Percentiles rank a stretch among this genome's conserved stretches.
Conservation (phyloP, 2,888 invertebrate genomes). For the Ichneumon xanthorius region DNA sequence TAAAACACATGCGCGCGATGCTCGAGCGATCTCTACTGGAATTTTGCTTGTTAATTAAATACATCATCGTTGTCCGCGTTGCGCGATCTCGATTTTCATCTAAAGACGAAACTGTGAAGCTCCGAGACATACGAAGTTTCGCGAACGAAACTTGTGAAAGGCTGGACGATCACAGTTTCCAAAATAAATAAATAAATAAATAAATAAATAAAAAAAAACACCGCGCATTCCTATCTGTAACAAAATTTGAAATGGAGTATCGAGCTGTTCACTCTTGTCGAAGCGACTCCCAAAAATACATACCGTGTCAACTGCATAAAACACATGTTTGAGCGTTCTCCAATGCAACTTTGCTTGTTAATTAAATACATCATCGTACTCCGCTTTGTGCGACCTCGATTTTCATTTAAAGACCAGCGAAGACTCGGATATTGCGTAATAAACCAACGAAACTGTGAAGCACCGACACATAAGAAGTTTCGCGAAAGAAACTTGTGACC, state of each 20-base stretch:
- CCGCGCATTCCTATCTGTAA: not conserved
- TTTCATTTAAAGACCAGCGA: conserved; percentile 3
- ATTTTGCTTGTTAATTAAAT: conserved; percentile 1
- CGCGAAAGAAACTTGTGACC: conserved; percentile 73
- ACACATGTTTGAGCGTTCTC: not conserved
- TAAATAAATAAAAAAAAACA: not conserved
- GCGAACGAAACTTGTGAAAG: conserved; percentile 66
- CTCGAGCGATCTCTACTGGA: not conserved
- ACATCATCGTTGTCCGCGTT: conserved; percentile 2
- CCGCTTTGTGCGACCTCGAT: not conserved
- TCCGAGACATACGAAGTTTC: conserved; percentile 45
- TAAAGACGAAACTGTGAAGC: not conserved
- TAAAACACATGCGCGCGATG: not conserved
- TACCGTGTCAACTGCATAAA: not conserved
- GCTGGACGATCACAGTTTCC: no score
- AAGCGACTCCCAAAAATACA: not conserved
- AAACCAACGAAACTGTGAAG: not conserved
- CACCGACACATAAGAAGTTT: conserved; percentile 44
- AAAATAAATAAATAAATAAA: not conserved
- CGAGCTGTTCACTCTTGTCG: conserved; percentile 4
- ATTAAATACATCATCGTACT: conserved; percentile 26
- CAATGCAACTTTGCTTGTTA: not conserved
- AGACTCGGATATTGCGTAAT: no score
- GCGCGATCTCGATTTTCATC: conserved; percentile 17
- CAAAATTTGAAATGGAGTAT: conserved; percentile 23